Conservation (phyloP, 2,888 invertebrate species). For the Eustalomyia histrio region DNA sequence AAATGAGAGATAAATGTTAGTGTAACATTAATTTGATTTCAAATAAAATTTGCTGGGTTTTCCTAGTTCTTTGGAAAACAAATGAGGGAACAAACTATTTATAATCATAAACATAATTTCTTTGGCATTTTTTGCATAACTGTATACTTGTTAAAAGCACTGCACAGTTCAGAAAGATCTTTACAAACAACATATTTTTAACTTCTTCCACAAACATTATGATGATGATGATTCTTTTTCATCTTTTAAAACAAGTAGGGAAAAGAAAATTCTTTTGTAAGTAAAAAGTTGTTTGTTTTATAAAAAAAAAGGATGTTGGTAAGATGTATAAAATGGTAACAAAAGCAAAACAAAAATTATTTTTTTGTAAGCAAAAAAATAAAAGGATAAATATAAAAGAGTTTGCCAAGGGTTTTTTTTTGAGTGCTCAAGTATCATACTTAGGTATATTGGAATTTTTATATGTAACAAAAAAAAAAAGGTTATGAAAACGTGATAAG, state of each 20-base stretch:
- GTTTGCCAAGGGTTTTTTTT: constrained; percentile 21
- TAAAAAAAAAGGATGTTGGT: constrained; percentile 2
- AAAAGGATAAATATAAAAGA: background rate
- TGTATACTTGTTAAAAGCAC: background rate
- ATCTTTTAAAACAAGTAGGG: background rate
- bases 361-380: constrained; percentile 11
- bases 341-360: constrained; percentile 4
- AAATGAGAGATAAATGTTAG: too few relatives aligned
- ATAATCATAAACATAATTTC: constrained; percentile 43
- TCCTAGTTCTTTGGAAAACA: background rate
- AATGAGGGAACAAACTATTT: constrained; percentile 8
- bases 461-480: too few relatives aligned
- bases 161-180: background rate
- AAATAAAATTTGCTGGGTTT: background rate
- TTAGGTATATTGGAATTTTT: constrained; percentile 21
- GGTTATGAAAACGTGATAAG: background rate
- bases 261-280: background rate
- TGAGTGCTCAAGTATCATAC: constrained; percentile 32
- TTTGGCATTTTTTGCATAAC: constrained; percentile 14
- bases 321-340: background rate
- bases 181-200: constrained; percentile 24
- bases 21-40: too few relatives aligned
- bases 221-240: constrained; percentile 6
- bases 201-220: constrained; percentile 19
- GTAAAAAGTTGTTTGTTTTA: constrained; percentile 13